Percentiles rank a stretch among this genome's conserved stretches.
phyloP scores from a whole-genome alignment of 2,888 invertebrate genomes.

The Luperina testacea region DNA sequence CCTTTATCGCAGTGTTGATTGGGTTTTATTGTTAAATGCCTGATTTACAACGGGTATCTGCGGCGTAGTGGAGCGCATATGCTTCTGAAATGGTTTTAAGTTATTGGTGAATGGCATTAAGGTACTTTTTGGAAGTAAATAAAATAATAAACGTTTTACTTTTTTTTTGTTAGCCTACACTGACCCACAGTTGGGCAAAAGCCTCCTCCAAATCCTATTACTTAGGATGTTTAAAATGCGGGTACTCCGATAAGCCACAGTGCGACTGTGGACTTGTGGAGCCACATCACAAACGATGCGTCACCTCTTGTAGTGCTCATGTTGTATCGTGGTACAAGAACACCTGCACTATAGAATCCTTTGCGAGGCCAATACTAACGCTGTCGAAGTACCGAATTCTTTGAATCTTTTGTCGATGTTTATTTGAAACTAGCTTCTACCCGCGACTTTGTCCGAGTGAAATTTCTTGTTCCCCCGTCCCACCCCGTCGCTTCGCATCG shows the following conservation, averaged over 20 bases:
- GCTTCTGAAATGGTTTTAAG: neutral
- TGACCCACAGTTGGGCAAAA: too few relatives aligned
- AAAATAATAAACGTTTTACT: neutral
- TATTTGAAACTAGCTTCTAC: neutral
- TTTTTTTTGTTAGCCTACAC: too few relatives aligned
- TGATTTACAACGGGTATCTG: constrained; percentile 48
- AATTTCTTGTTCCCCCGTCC: too few relatives aligned
- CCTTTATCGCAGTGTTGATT: constrained; percentile 57
- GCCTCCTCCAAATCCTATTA: too few relatives aligned
- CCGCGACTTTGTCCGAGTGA: too few relatives aligned
- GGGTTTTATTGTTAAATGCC: constrained; percentile 60
- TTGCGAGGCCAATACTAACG: neutral
- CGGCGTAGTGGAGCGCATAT: constrained; percentile 3
- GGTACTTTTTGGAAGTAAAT: neutral
- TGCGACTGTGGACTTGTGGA: neutral
- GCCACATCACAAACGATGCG: neutral
- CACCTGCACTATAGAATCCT: too few relatives aligned
- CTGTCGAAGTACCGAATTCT: neutral
- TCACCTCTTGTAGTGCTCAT: neutral
- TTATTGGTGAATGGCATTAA: neutral
- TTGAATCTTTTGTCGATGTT: too few relatives aligned
- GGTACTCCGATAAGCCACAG: neutral
- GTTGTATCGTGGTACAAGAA: too few relatives aligned
- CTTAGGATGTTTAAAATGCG: neutral
- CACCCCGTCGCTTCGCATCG: too few relatives aligned